Conservation (phyloP, 2,888 invertebrate species). For the Tribolium freemani region DNA sequence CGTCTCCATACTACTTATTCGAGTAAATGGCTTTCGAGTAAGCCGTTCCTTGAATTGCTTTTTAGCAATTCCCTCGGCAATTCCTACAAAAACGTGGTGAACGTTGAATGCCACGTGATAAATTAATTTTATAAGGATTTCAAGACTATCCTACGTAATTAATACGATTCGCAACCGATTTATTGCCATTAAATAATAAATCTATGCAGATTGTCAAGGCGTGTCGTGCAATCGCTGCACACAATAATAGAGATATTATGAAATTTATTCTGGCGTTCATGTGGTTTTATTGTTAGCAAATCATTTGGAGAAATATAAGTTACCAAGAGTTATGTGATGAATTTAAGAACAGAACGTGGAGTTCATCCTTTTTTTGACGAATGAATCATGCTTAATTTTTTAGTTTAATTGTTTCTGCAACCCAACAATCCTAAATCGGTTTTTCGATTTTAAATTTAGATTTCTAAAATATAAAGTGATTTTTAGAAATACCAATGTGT, state of each 20-base stretch:
- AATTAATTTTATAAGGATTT: constrained; percentile 31
- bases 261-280: not conserved
- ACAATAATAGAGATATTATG: constrained; percentile 11
- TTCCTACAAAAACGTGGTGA: constrained; percentile 21
- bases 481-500: too few species aligned
- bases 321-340: too few species aligned
- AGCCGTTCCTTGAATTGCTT: constrained; percentile 13
- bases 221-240: constrained; percentile 22
- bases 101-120: constrained; percentile 34
- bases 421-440: not conserved
- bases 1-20: constrained; percentile 9
- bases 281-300: not conserved
- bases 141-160: constrained; percentile 37
- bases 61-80: not conserved
- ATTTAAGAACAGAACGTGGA: too few species aligned
- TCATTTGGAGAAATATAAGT: not conserved
- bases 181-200: constrained; percentile 25
- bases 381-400: too few species aligned
- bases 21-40: too few species aligned
- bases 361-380: too few species aligned
- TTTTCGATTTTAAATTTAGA: not conserved
- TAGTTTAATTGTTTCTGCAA: too few species aligned
- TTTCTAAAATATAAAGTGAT: too few species aligned
- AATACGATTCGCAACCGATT: constrained; percentile 28
- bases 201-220: constrained; percentile 30